Percentiles rank a stretch among this genome's conserved stretches.
These are phyloP conservation scores for Danionella cerebrum DNA, from an alignment of 2,113 vertebrate genomes.

Conservation along the genomic window DNA sequence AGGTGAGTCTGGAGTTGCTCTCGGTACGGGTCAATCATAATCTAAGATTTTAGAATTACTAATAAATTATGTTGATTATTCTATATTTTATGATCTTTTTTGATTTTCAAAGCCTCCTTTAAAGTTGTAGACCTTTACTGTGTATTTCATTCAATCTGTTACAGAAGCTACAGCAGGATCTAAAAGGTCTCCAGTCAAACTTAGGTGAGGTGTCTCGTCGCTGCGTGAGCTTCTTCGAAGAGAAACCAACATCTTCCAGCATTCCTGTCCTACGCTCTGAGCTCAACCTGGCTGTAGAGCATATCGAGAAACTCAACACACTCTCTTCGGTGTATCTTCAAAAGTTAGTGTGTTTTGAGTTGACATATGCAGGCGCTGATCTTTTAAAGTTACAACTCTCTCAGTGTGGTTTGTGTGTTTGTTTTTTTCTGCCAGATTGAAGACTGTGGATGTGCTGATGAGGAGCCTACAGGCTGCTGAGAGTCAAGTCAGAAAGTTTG, in stretches of 20 bases:
- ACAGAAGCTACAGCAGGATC: constrained; percentile 68
- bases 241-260: constrained; percentile 75
- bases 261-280: constrained; percentile 74
- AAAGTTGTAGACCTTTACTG: too few relatives aligned
- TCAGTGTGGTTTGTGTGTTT: neutral
- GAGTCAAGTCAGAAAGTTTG: constrained; percentile 79
- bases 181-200: constrained; percentile 69
- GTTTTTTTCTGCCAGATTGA: constrained; percentile 66
- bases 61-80: too few relatives aligned
- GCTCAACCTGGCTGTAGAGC: constrained; percentile 77
- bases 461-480: constrained; percentile 79
- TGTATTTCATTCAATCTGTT: neutral
- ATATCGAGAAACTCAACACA: constrained; percentile 73
- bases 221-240: constrained; percentile 78
- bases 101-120: too few relatives aligned
- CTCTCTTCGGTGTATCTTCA: constrained; percentile 83
- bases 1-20: constrained; percentile 71
- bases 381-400: neutral
- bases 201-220: constrained; percentile 70
- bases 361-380: neutral
- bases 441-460: constrained; percentile 79
- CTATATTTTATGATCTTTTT: too few relatives aligned
- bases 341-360: constrained; percentile 69
- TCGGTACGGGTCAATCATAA: constrained; percentile 38
- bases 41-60: too few relatives aligned